phyloP scores from a whole-genome alignment of 2,113 vertebrate species.

The Paedocypris sp. region DNA sequence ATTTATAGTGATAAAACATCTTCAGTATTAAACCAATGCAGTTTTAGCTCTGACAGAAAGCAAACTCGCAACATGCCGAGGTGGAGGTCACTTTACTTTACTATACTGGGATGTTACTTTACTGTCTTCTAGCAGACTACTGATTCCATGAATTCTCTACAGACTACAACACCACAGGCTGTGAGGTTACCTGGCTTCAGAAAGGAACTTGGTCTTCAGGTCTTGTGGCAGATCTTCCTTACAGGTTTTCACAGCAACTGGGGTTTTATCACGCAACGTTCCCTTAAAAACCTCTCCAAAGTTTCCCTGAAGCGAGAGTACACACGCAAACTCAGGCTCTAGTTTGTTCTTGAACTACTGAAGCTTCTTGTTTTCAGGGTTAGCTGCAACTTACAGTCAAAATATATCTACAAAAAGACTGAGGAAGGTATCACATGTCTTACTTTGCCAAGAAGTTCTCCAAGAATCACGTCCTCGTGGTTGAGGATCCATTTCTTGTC shows the following conservation, averaged over 20 bases:
- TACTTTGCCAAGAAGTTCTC: conserved; percentile 90
- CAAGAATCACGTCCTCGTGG: conserved; percentile 87
- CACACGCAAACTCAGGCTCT: not conserved
- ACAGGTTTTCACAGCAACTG: conserved; percentile 91
- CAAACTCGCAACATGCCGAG: too few relatives aligned
- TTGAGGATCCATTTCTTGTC: conserved; percentile 97
- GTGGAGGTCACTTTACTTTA: too few relatives aligned
- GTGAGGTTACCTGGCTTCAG: conserved; percentile 77
- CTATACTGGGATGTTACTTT: too few relatives aligned
- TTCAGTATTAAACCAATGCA: too few relatives aligned
- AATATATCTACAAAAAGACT: too few relatives aligned
- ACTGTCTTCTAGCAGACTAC: too few relatives aligned
- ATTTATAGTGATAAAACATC: too few relatives aligned
- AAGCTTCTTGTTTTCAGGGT: not conserved
- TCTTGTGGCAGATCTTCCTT: conserved; percentile 97
- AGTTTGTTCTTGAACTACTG: not conserved
- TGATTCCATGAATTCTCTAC: too few relatives aligned
- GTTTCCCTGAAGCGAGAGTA: conserved; percentile 66
- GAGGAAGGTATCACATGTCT: too few relatives aligned
- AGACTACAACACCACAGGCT: not conserved
- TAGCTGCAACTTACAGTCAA: not conserved
- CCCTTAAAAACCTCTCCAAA: conserved; percentile 96
- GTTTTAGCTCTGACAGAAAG: too few relatives aligned
- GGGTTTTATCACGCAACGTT: conserved; percentile 82
- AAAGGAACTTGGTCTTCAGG: conserved; percentile 91